Evolutionary conservation across 2,113 vertebrate species (phyloP).

Genomic region (Ellobius talpinus): DNA sequence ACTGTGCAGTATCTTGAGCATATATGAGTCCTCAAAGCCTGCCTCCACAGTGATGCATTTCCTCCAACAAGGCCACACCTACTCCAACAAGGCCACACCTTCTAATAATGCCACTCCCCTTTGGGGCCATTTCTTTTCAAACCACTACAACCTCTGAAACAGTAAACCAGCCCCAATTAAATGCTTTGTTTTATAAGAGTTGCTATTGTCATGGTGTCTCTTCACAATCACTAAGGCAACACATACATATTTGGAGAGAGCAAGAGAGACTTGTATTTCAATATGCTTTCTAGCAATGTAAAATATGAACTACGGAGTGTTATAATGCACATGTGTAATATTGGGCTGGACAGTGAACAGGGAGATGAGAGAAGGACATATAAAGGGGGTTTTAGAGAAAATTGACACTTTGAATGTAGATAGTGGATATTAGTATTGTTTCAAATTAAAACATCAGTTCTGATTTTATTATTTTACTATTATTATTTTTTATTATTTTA

Average conservation of each 20-base stretch:
- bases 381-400: not conserved
- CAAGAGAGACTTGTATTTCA: not conserved
- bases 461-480: not conserved
- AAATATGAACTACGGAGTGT: not conserved
- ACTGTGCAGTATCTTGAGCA: no score
- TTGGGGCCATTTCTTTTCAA: not conserved
- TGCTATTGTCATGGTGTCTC: not conserved
- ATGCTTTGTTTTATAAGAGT: not conserved
- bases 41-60: no score
- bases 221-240: not conserved
- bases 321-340: not conserved
- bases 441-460: not conserved
- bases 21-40: no score
- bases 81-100: no score
- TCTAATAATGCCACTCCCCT: not conserved
- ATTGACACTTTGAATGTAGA: not conserved
- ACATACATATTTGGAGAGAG: not conserved
- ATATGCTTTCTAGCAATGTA: not conserved
- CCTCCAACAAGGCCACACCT: no score
- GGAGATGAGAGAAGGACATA: not conserved
- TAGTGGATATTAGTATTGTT: not conserved
- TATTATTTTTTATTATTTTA: not conserved
- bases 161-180: not conserved
- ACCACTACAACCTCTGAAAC: not conserved
- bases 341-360: not conserved